Evolutionary conservation across 2,797 vertebrate genomes (phyloP), one percentile per base, ranked within the genome.

Genomic region (Dromococcyx pavoninus): DNA sequence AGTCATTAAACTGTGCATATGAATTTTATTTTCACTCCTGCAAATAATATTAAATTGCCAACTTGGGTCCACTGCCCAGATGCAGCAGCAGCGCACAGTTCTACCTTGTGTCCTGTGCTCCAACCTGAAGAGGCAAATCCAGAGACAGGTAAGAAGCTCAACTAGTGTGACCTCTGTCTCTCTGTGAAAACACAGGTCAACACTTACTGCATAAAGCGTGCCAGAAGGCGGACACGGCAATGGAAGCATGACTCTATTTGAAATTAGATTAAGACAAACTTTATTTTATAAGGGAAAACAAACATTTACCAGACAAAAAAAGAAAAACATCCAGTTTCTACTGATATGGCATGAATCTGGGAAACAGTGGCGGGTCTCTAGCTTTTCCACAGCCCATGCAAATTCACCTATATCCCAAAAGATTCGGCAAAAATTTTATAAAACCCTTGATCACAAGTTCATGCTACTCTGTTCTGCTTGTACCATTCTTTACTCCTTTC

Each of bases 201-300:
- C 3, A 2, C 11, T 50, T 53, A 50, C 0, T 33, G 22, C 51
- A 67, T 25, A 25, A 82, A 51, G 32, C 0, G 6, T 48, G 46
- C 43, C 76, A 50, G 14, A 66, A 57, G 14, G 61, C 17, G 39
- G 39, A 61, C 19, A 79, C 0, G 1, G 43, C 3, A 1, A 77
- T 24, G 22, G 25, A 93, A 85, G 79, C 9, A 8, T 3, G 1
- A 11, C 48, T 71, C 22, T 43, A 4, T 15, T 7, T 70, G n/a
- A 83, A 57, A 86, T 19, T 10, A 35, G 18, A 74, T 67, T 39
- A 82, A 19, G 30, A 80, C 17, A 71, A 33, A 46, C 25, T 57
- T 77, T 57, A 58, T 65, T 89, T 87, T 35, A 44, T 43, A 61
- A 10, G 8, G 11, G n/a, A 57, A 33, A 91, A 75, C 21, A 58